Percentiles rank a stretch among this genome's conserved stretches.
Evolutionary conservation across 2,888 invertebrate genomes (phyloP).

Genomic region (Helleia helle): DNA sequence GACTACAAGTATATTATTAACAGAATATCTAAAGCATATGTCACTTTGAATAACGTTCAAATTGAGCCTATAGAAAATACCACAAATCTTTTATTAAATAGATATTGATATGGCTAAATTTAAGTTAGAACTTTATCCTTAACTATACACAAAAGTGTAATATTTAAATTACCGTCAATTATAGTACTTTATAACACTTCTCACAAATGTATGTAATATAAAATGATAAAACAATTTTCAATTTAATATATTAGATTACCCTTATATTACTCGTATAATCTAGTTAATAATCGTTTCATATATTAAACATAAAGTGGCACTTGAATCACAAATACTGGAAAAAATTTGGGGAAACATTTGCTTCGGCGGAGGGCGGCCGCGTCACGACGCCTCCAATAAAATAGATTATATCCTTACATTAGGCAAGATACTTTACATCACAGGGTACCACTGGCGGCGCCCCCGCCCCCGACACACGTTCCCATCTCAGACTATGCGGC

Average conservation of each 20-base stretch:
- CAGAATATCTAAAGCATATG: constrained; percentile 75
- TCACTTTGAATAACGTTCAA: constrained; percentile 74
- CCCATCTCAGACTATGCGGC: constrained; percentile 66
- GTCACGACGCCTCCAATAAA: constrained; percentile 27
- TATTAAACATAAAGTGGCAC: constrained; percentile 85
- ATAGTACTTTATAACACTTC: constrained; percentile 71
- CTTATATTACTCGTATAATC: constrained; percentile 75
- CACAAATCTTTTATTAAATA: constrained; percentile 74
- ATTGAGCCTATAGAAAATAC: constrained; percentile 75
- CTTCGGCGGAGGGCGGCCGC: constrained; percentile 47
- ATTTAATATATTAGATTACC: constrained; percentile 74
- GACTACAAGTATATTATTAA: constrained; percentile 72
- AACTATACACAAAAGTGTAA: constrained; percentile 75
- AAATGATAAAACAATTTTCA: constrained; percentile 76
- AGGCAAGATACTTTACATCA: constrained; percentile 64
- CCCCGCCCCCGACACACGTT: constrained; percentile 17
- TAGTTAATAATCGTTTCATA: constrained; percentile 73
- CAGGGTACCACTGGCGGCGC: constrained; percentile 32
- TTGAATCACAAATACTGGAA: constrained; percentile 85
- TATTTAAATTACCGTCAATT: constrained; percentile 72
- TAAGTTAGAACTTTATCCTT: constrained; percentile 72
- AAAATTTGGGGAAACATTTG: constrained; percentile 77
- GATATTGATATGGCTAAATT: constrained; percentile 76
- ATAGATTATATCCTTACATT: constrained; percentile 38
- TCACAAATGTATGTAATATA: constrained; percentile 75